A percentile compares a stretch with the other conserved stretches of the same genome.
Conservation (phyloP, 2,888 invertebrate species). For the Campaea margaritaria region DNA sequence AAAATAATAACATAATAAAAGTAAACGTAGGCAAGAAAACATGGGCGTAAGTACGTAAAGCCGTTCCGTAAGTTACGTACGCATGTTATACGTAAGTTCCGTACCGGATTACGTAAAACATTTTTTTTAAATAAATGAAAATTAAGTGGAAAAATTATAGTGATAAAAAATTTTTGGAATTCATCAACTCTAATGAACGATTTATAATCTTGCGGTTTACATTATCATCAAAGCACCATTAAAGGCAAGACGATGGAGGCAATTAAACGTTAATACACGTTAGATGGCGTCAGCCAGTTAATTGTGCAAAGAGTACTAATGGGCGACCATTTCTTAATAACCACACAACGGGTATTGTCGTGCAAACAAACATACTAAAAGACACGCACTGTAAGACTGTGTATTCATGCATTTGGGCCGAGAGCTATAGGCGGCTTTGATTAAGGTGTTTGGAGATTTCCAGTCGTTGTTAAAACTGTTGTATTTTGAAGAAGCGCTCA, state of each 20-base stretch:
- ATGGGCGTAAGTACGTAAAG: too few species aligned
- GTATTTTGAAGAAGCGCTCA: too few species aligned
- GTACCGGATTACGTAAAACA: too few species aligned
- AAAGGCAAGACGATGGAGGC: conserved; percentile 2
- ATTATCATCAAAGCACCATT: conserved; percentile 14
- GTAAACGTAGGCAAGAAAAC: too few species aligned
- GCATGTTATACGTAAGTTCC: too few species aligned
- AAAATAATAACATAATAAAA: too few species aligned
- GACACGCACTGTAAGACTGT: conserved; percentile 18
- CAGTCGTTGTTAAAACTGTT: too few species aligned
- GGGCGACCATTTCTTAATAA: conserved; percentile 28
- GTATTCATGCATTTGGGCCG: conserved; percentile 1
- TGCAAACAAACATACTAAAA: conserved; percentile 16
- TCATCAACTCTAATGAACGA: not conserved
- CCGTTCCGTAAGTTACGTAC: too few species aligned
- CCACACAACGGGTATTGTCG: conserved; percentile 8
- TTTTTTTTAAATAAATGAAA: too few species aligned
- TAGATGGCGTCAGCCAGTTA: conserved; percentile 27
- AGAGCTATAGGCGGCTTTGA: conserved; percentile 4
- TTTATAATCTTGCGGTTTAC: conserved; percentile 11
- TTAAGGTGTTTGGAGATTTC: not conserved
- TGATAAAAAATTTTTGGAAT: too few species aligned
- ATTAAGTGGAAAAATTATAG: too few species aligned
- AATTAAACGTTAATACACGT: conserved; percentile 26
- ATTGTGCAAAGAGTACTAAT: conserved; percentile 38